phyloP scores from a whole-genome alignment of 2,888 invertebrate species.

The Nematopogon swammerdamellus region DNA sequence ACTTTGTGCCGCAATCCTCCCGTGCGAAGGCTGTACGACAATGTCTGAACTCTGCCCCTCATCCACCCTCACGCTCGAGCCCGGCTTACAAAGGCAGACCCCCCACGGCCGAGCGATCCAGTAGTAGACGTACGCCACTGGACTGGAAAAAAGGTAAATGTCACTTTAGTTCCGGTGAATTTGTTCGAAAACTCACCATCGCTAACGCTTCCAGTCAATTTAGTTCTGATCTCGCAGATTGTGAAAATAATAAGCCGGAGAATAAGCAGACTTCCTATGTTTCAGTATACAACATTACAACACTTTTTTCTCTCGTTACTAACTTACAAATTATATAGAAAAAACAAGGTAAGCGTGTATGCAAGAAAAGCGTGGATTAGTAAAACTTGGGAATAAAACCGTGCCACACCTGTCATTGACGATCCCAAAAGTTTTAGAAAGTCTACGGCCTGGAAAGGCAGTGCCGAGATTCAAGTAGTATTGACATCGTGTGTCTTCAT shows the following conservation, averaged over 20 bases:
- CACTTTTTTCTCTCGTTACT: too few species aligned
- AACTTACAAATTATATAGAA: too few species aligned
- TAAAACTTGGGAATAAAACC: too few species aligned
- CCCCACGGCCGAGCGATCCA: constrained; percentile 35
- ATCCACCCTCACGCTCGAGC: constrained; percentile 14
- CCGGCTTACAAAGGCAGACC: constrained; percentile 18
- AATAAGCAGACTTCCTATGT: too few species aligned
- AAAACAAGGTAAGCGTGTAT: too few species aligned
- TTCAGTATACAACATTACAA: too few species aligned
- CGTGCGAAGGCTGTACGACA: constrained; percentile 3
- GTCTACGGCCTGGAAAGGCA: constrained; percentile 26
- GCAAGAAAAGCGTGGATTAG: too few species aligned
- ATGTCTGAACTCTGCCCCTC: constrained; percentile 15
- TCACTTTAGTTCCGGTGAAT: too few species aligned
- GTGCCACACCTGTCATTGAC: constrained; percentile 27
- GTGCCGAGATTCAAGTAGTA: constrained; percentile 32
- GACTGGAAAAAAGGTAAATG: constrained; percentile 16
- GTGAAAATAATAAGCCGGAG: too few species aligned
- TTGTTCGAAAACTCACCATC: too few species aligned
- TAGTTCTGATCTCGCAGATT: too few species aligned
- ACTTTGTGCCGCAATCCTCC: constrained; percentile 2
- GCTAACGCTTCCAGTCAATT: too few species aligned
- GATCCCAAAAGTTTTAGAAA: constrained; percentile 22
- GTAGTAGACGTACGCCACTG: constrained; percentile 29
- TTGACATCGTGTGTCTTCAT: constrained; percentile 28